Conservation (phyloP, 2,888 invertebrate genomes). For the Cheilosia urbana region DNA sequence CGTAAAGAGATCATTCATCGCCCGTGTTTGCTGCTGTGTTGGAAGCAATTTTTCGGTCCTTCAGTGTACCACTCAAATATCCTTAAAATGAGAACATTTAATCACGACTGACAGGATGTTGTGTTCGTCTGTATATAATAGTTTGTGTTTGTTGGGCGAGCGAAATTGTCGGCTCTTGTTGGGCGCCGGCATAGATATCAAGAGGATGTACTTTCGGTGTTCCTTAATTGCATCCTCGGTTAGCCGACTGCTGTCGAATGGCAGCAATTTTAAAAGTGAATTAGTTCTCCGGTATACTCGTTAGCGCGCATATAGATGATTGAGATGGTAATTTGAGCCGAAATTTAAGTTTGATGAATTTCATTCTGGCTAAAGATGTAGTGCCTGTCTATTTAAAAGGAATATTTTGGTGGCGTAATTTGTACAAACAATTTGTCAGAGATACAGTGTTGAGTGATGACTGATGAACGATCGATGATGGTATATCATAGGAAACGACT, state of each 20-base stretch:
- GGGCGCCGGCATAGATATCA: slow-evolving; percentile 7
- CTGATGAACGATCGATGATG: too few species aligned
- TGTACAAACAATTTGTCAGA: neutral
- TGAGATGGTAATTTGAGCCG: slow-evolving; percentile 54
- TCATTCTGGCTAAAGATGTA: slow-evolving; percentile 14
- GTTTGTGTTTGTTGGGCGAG: slow-evolving; percentile 43
- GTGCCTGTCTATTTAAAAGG: neutral
- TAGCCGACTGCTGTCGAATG: slow-evolving; percentile 37
- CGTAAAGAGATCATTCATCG: slow-evolving; percentile 66
- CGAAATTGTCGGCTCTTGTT: slow-evolving; percentile 18
- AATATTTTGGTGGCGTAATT: neutral
- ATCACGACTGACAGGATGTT: slow-evolving; percentile 65
- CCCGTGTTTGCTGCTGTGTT: slow-evolving; percentile 27
- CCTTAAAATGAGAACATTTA: slow-evolving; percentile 72
- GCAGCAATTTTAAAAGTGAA: slow-evolving; percentile 56
- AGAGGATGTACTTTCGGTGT: slow-evolving; percentile 50
- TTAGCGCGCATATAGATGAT: slow-evolving; percentile 41
- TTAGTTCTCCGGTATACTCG: slow-evolving; percentile 34
- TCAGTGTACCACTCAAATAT: slow-evolving; percentile 59
- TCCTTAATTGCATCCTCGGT: slow-evolving; percentile 68
- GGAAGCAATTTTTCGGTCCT: slow-evolving; percentile 59
- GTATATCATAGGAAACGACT: too few species aligned
- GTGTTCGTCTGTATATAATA: slow-evolving; percentile 40
- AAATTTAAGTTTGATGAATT: slow-evolving; percentile 32
- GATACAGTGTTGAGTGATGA: too few species aligned